These are phyloP conservation scores for Caenorhabditis inopinata DNA, from an alignment of 1,140 invertebrate species.

Conservation along the genomic window DNA sequence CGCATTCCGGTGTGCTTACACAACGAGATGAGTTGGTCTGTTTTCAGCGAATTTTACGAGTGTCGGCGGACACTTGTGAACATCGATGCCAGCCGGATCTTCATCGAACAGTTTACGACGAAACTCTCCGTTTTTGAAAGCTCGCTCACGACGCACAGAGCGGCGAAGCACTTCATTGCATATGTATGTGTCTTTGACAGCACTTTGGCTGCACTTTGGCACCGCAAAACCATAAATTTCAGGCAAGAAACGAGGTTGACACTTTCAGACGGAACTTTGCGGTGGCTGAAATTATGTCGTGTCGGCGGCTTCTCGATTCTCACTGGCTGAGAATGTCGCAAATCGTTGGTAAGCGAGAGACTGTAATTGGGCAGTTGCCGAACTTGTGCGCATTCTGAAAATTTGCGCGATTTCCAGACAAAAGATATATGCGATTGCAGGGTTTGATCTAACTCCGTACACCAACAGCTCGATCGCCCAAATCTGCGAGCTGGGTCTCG, in stretches of 20 bases:
- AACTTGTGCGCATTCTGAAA: too few relatives aligned
- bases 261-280: constrained; percentile 42
- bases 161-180: constrained; percentile 36
- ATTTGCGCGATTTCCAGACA: neutral
- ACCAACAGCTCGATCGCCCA: constrained; percentile 25
- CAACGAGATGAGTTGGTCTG: too few relatives aligned
- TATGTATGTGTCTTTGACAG: neutral
- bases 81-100: neutral
- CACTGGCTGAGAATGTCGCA: constrained; percentile 44
- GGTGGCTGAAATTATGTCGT: constrained; percentile 35
- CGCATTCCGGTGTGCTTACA: too few relatives aligned
- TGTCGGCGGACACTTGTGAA: constrained; percentile 31
- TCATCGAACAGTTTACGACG: neutral
- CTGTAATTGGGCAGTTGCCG: too few relatives aligned
- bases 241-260: constrained; percentile 42
- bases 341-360: constrained; percentile 30
- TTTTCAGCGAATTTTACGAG: constrained; percentile 40
- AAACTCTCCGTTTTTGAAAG: constrained; percentile 24
- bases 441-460: constrained; percentile 37
- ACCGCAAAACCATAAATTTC: neutral
- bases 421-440: neutral
- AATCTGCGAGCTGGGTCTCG: constrained; percentile 40
- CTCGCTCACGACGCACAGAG: constrained; percentile 3
- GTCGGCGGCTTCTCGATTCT: constrained; percentile 24
- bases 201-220: too few relatives aligned